A percentile compares a stretch with the other conserved stretches of the same genome.
phyloP scores from a whole-genome alignment of 2,113 vertebrate genomes.

The Oreotrochilus melanogaster region DNA sequence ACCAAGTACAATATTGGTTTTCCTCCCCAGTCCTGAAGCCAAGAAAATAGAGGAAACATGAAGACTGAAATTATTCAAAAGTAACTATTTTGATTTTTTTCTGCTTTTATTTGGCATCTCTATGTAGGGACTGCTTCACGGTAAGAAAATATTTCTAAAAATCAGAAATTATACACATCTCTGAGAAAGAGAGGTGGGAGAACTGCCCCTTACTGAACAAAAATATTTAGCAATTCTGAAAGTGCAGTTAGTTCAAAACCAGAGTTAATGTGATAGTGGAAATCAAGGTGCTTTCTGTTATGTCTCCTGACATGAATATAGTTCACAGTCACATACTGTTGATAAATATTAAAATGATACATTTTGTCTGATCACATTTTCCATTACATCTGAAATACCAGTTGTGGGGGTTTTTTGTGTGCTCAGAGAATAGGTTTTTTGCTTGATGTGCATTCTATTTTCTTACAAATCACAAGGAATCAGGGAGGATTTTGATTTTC shows the following conservation, averaged over 20 bases:
- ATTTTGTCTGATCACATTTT: background rate
- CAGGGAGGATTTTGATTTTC: background rate
- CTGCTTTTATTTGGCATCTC: background rate
- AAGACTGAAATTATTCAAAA: background rate
- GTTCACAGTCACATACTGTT: background rate
- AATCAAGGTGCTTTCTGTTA: background rate
- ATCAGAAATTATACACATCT: fast-evolving
- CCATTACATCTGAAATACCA: background rate
- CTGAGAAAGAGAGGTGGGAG: background rate
- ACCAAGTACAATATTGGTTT: background rate
- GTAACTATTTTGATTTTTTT: background rate
- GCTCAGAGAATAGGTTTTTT: background rate
- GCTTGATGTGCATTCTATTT: background rate
- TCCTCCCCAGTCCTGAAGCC: background rate
- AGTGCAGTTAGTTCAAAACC: background rate
- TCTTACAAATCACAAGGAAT: background rate
- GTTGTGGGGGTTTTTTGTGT: background rate
- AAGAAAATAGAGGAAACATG: background rate
- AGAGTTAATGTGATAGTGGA: background rate
- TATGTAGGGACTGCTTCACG: background rate
- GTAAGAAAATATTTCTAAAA: background rate
- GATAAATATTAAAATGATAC: background rate
- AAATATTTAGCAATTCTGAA: background rate
- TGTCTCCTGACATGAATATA: background rate
- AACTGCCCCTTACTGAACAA: background rate